Percentiles rank a stretch among this genome's conserved stretches.
Conservation (phyloP, 2,113 vertebrate genomes). For the Zootoca vivipara region DNA sequence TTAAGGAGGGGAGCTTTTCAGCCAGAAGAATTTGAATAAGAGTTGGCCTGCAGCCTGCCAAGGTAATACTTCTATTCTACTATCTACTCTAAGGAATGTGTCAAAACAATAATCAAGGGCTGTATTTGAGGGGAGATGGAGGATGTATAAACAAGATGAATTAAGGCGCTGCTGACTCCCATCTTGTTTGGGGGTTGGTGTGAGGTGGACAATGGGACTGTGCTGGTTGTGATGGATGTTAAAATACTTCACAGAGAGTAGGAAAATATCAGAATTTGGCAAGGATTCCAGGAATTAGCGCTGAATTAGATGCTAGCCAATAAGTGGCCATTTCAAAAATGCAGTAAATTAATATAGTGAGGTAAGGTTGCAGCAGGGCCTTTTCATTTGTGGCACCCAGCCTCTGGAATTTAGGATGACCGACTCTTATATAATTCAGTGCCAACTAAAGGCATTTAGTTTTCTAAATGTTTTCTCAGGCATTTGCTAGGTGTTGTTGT, state of each 20-base stretch:
- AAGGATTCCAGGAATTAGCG: conserved; percentile 17
- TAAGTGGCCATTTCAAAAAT: neutral
- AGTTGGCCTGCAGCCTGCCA: neutral
- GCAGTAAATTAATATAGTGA: neutral
- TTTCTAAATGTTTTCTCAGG: neutral
- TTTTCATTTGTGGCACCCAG: neutral
- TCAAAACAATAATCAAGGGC: neutral
- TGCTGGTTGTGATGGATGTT: conserved; percentile 56
- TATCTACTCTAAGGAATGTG: neutral
- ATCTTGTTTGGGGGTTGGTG: conserved; percentile 12
- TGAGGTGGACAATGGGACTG: conserved; percentile 27
- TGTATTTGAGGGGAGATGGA: conserved; percentile 33
- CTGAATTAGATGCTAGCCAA: neutral
- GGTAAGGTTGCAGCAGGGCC: neutral
- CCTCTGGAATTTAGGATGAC: neutral
- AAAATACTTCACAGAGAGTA: conserved; percentile 46
- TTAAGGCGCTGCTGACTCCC: conserved; percentile 19
- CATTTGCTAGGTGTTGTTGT: neutral
- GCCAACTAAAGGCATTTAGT: neutral
- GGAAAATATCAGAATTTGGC: conserved; percentile 5
- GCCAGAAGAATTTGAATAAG: neutral
- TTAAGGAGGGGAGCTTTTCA: no score
- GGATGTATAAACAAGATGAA: conserved; percentile 33
- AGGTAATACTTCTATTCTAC: neutral
- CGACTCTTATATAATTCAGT: neutral